These are phyloP conservation scores for Paracanthobrama guichenoti DNA, from an alignment of 2,113 vertebrate species.

Conservation along the genomic window DNA sequence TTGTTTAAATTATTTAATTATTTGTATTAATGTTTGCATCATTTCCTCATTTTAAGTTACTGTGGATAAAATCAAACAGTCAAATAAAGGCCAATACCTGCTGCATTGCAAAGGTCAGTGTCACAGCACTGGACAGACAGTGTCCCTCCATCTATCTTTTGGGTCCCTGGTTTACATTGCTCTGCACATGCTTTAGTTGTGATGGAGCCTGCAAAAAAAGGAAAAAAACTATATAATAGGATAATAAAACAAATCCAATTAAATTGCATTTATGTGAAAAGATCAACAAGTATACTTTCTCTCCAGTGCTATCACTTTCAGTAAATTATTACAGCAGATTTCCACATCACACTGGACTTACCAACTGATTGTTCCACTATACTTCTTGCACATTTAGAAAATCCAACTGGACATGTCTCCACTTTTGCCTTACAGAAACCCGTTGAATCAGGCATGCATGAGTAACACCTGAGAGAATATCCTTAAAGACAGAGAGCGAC, in stretches of 20 bases:
- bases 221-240: not conserved
- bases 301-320: not conserved
- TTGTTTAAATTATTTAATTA: not conserved
- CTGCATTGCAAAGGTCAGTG: conserved; percentile 18
- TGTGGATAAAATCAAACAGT: too few relatives aligned
- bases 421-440: not conserved
- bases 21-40: too few relatives aligned
- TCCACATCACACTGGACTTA: too few relatives aligned
- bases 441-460: not conserved
- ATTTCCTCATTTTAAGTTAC: too few relatives aligned
- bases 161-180: not conserved
- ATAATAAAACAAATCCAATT: not conserved
- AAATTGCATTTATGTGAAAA: not conserved
- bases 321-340: not conserved
- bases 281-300: not conserved
- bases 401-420: not conserved
- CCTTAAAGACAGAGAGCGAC: not conserved
- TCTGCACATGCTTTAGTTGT: not conserved
- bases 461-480: not conserved
- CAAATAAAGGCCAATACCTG: conserved; percentile 6
- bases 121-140: not conserved
- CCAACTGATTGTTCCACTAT: too few relatives aligned
- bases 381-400: too few relatives aligned
- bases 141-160: not conserved
- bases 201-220: not conserved